These are phyloP conservation scores for Anolis apletophallus DNA, from an alignment of 2,797 vertebrate species.

Conservation along the genomic window DNA sequence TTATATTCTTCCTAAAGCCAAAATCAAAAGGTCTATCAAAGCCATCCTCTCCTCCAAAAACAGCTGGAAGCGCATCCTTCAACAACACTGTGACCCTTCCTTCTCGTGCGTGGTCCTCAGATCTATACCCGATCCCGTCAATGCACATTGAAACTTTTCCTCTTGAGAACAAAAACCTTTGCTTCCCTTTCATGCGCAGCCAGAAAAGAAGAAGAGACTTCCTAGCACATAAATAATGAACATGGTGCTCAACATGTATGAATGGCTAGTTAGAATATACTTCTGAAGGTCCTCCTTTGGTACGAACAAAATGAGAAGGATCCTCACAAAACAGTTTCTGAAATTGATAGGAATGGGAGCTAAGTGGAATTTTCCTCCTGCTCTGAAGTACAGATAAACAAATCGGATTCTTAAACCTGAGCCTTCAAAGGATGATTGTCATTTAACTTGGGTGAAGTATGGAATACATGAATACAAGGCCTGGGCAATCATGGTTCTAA, in stretches of 20 bases:
- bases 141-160: constrained; percentile 53
- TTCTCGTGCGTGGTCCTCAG: neutral
- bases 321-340: constrained; percentile 45
- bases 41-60: neutral
- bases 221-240: constrained; percentile 69
- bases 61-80: neutral
- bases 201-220: constrained; percentile 3
- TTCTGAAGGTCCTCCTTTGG: constrained; percentile 64
- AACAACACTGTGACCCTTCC: neutral
- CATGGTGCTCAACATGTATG: constrained; percentile 53
- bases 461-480: no score
- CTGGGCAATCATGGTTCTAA: no score
- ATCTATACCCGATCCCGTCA: neutral
- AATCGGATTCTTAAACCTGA: neutral
- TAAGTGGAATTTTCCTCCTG: neutral
- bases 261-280: constrained; percentile 14
- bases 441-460: neutral
- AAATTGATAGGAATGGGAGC: neutral
- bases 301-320: constrained; percentile 38
- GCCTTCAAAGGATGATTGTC: neutral
- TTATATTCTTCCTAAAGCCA: neutral
- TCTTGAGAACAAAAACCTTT: constrained; percentile 61
- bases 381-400: neutral
- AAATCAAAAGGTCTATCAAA: neutral
- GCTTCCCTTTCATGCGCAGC: constrained; percentile 61